Evolutionary conservation across 2,888 invertebrate genomes (phyloP).

Genomic region (Phaedon cochleariae): DNA sequence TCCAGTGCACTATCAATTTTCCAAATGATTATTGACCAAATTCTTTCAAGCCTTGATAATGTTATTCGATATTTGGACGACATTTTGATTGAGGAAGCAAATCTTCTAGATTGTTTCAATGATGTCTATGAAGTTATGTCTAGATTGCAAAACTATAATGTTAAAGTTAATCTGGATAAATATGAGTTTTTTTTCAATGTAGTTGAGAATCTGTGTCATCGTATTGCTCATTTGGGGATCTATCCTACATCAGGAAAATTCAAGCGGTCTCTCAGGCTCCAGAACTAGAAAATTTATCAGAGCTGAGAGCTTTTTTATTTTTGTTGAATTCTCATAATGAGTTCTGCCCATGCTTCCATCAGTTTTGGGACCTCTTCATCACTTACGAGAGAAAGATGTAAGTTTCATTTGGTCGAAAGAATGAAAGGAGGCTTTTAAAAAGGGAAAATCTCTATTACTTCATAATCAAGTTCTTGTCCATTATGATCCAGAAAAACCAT

Average conservation of each 20-base stretch:
- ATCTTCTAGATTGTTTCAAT: neutral
- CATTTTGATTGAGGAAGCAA: conserved; percentile 11
- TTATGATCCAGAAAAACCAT: conserved; percentile 38
- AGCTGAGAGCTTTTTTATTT: conserved; percentile 13
- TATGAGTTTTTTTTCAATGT: conserved; percentile 2
- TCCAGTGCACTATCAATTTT: conserved; percentile 17
- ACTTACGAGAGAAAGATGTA: conserved; percentile 4
- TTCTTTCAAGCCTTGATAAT: conserved; percentile 10
- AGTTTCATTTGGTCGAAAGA: neutral
- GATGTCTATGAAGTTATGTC: conserved; percentile 10
- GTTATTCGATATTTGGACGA: conserved; percentile 28
- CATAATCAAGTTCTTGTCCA: conserved; percentile 32
- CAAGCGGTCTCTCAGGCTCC: conserved; percentile 11
- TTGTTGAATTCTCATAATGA: conserved; percentile 15
- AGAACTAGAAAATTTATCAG: conserved; percentile 1
- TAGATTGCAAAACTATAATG: conserved; percentile 6
- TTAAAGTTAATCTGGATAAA: conserved; percentile 9
- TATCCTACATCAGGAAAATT: conserved; percentile 11
- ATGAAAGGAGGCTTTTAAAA: conserved; percentile 27
- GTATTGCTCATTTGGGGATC: conserved; percentile 6
- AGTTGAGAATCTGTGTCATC: conserved; percentile 13
- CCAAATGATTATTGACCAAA: conserved; percentile 24
- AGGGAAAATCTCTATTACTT: conserved; percentile 37
- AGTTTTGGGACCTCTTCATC: conserved; percentile 3
- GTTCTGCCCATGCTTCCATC: conserved; percentile 2